Evolutionary conservation across 2,113 vertebrate species (phyloP).

Genomic region (Irena cyanogastra): DNA sequence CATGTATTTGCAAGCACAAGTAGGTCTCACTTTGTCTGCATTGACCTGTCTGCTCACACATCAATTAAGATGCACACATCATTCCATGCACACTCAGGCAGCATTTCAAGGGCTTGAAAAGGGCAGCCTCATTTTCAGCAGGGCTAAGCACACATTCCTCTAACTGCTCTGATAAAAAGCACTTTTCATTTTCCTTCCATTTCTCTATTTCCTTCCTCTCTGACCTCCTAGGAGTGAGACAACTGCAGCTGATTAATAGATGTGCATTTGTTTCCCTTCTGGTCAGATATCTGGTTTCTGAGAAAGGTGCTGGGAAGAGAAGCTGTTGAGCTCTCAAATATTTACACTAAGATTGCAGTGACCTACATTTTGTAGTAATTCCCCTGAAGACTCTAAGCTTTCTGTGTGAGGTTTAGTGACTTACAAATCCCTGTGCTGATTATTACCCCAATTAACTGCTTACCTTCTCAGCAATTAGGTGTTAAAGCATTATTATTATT

Average conservation of each 20-base stretch:
- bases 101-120: background rate
- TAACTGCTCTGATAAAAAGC: background rate
- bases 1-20: background rate
- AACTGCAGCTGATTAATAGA: background rate
- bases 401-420: background rate
- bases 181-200: background rate
- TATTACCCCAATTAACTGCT: constrained; percentile 44
- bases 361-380: constrained; percentile 50
- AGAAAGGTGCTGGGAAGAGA: background rate
- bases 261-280: background rate
- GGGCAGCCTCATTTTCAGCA: background rate
- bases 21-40: background rate
- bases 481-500: background rate
- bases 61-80: background rate
- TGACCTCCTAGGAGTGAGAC: background rate
- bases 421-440: background rate
- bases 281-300: background rate
- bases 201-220: background rate
- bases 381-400: constrained; percentile 19
- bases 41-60: background rate
- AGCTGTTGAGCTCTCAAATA: background rate
- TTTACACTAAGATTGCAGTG: constrained; percentile 18
- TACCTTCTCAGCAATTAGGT: background rate
- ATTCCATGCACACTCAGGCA: background rate
- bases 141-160: background rate